Evolutionary conservation across 2,888 invertebrate species (phyloP).

Genomic region (Drosophila setosimentum): DNA sequence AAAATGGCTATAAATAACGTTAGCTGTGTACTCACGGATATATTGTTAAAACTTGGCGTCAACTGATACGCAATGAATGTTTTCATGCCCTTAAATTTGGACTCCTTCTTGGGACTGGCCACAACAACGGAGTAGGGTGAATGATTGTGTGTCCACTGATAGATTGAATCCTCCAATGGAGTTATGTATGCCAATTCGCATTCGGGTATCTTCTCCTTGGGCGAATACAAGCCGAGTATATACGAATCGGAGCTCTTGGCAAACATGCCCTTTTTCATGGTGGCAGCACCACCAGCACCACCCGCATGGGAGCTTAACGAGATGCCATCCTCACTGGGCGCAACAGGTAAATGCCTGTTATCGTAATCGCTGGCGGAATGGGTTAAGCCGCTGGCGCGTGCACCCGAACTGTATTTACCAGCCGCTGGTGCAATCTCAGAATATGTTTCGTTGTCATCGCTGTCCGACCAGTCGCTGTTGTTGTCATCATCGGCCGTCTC

Average conservation of each 20-base stretch:
- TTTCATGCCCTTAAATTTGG: conserved; percentile 98
- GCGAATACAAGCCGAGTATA: conserved; percentile 90
- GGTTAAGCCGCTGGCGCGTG: conserved; percentile 54
- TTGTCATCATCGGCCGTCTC: conserved; percentile 88
- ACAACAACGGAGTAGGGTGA: conserved; percentile 94
- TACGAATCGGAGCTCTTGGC: conserved; percentile 97
- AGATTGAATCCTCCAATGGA: conserved; percentile 90
- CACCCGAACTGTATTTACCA: conserved; percentile 35
- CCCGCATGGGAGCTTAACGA: conserved; percentile 82
- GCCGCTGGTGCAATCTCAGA: conserved; percentile 90
- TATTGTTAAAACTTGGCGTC: conserved; percentile 97
- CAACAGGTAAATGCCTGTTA: conserved; percentile 83
- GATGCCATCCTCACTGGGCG: conserved; percentile 86
- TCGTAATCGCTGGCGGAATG: conserved; percentile 81
- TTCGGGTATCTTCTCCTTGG: conserved; percentile 89
- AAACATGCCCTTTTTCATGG: conserved; percentile 92
- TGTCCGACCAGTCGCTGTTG: conserved; percentile 93
- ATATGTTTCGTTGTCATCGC: conserved; percentile 92
- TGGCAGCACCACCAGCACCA: conserved; percentile 45
- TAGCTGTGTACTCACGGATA: conserved; percentile 88
- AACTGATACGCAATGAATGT: conserved; percentile 98
- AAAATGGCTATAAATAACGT: conserved; percentile 1
- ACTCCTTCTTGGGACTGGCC: conserved; percentile 98
- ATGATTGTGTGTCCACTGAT: conserved; percentile 91
- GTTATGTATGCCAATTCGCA: conserved; percentile 90